phyloP scores from a whole-genome alignment of 2,888 invertebrate genomes.

The Platycheirus albimanus region DNA sequence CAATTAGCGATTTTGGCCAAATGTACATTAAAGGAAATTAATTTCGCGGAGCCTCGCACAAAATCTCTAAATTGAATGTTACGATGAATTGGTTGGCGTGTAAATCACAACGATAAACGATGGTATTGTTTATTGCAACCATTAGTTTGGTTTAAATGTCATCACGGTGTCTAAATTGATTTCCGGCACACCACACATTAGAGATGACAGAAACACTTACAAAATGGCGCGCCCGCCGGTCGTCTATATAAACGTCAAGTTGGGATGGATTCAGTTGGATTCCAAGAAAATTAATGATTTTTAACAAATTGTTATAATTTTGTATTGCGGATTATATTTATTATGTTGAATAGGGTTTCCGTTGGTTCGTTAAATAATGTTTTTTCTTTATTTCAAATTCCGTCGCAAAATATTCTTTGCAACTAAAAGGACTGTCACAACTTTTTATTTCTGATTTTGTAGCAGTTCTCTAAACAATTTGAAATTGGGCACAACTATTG shows the following conservation, averaged over 20 bases:
- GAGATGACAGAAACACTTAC: conserved; percentile 38
- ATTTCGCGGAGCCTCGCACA: conserved; percentile 51
- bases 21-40: conserved; percentile 65
- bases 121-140: conserved; percentile 60
- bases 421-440: too few relatives aligned
- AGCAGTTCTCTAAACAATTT: too few relatives aligned
- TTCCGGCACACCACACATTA: conserved; percentile 55
- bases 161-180: conserved; percentile 62
- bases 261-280: background rate
- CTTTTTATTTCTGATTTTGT: too few relatives aligned
- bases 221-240: too few relatives aligned
- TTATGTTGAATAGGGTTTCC: too few relatives aligned
- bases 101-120: conserved; percentile 68
- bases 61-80: conserved; percentile 57
- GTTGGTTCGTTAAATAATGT: too few relatives aligned
- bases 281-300: too few relatives aligned
- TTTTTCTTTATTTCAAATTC: too few relatives aligned
- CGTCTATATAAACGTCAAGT: conserved; percentile 19
- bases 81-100: conserved; percentile 51
- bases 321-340: too few relatives aligned
- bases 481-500: too few relatives aligned
- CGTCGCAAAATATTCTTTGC: too few relatives aligned
- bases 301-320: too few relatives aligned
- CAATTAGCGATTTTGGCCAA: conserved; percentile 66
- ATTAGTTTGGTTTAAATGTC: conserved; percentile 66